phyloP scores from a whole-genome alignment of 2,888 invertebrate genomes.

The Drosophila macrospina region DNA sequence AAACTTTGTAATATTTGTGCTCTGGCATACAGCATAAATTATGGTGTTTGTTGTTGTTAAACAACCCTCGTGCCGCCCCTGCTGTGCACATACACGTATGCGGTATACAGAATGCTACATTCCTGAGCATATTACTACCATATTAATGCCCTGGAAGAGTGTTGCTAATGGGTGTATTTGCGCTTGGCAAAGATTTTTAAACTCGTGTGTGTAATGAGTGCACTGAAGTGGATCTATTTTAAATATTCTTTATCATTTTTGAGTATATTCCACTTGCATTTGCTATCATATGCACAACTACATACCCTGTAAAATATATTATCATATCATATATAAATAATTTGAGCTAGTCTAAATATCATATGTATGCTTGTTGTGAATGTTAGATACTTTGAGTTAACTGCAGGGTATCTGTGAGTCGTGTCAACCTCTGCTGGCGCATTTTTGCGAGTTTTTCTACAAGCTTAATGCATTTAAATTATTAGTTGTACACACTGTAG shows the following conservation, averaged over 20 bases:
- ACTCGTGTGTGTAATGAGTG: not conserved
- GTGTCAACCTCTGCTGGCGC: too few relatives aligned
- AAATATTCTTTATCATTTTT: too few relatives aligned
- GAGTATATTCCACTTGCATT: not conserved
- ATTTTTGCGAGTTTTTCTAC: too few relatives aligned
- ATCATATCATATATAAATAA: too few relatives aligned
- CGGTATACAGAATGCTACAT: slow-evolving; percentile 11
- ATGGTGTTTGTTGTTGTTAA: slow-evolving; percentile 45
- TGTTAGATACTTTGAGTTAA: not conserved
- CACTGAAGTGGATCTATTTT: not conserved
- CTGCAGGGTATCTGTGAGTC: not conserved
- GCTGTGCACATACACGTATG: slow-evolving; percentile 3
- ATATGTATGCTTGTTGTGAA: too few relatives aligned
- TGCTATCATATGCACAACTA: not conserved
- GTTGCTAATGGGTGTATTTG: not conserved
- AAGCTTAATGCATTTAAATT: too few relatives aligned
- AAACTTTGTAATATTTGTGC: slow-evolving; percentile 65
- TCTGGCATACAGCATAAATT: slow-evolving; percentile 67
- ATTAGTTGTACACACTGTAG: not conserved
- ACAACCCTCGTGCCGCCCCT: slow-evolving; percentile 15
- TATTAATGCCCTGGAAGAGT: not conserved
- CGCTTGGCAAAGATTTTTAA: not conserved
- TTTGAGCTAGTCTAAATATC: too few relatives aligned
- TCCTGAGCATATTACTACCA: slow-evolving; percentile 8
- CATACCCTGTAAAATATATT: not conserved